Evolutionary conservation across 2,113 vertebrate genomes (phyloP).

Genomic region (Dryoscopus gambensis): DNA sequence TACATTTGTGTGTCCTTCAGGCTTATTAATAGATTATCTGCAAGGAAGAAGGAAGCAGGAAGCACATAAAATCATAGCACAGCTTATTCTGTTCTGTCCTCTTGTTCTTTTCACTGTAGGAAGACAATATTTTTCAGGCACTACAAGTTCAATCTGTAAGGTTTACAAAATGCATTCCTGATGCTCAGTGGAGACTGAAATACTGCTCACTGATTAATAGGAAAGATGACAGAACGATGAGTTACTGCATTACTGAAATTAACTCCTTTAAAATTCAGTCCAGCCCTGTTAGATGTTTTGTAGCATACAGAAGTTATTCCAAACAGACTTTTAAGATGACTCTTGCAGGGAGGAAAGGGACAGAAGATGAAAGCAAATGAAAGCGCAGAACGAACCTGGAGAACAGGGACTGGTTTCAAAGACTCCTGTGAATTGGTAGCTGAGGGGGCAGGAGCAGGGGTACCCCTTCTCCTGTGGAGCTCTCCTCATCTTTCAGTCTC

Average conservation of each 20-base stretch:
- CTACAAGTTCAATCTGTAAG: neutral
- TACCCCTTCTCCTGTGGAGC: neutral
- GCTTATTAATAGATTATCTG: neutral
- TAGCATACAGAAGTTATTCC: neutral
- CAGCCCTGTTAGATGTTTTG: neutral
- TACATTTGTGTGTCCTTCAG: neutral
- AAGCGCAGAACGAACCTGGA: neutral
- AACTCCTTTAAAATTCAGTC: neutral
- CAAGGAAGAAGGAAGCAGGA: neutral
- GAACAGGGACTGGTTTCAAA: neutral
- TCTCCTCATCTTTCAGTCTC: neutral
- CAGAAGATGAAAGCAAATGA: neutral
- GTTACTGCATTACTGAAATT: neutral
- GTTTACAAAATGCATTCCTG: conserved; percentile 10
- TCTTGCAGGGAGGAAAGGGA: neutral
- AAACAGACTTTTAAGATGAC: neutral
- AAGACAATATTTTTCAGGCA: neutral
- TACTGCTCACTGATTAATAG: conserved; percentile 11
- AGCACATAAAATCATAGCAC: neutral
- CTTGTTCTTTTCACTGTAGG: neutral
- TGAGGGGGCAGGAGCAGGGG: neutral
- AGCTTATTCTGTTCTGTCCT: neutral
- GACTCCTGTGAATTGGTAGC: neutral
- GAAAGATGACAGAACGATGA: neutral
- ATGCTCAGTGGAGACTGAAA: neutral